A percentile compares a stretch with the other conserved stretches of the same genome.
Conservation (phyloP, 1,140 invertebrate genomes). For the Achatina immaculata region DNA sequence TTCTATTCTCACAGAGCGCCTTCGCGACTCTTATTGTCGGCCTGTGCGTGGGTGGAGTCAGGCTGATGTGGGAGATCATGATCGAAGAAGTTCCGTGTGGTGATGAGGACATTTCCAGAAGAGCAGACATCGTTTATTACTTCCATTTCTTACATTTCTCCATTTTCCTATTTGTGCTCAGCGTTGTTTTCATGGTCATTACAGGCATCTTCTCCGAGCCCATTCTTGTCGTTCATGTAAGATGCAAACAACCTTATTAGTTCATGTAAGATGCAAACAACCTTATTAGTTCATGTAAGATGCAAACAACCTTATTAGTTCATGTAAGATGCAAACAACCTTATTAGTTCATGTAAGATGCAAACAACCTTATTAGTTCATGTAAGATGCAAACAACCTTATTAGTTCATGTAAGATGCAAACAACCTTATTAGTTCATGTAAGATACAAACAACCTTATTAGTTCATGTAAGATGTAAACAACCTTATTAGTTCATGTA, state of each 20-base stretch:
- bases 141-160: constrained; percentile 52
- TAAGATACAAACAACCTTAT: too few species aligned
- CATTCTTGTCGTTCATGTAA: constrained; percentile 81
- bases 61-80: neutral
- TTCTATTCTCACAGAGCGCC: constrained; percentile 3
- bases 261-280: neutral
- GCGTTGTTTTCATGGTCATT: constrained; percentile 82
- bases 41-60: neutral
- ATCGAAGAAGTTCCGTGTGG: neutral
- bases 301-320: neutral
- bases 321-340: neutral
- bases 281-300: neutral
- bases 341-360: neutral
- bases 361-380: neutral
- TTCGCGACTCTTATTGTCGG: constrained; percentile 1
- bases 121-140: constrained; percentile 48
- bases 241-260: constrained; percentile 72
- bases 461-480: too few species aligned
- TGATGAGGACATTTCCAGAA: neutral
- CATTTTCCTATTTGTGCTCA: constrained; percentile 71
- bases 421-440: too few species aligned
- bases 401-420: neutral
- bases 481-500: too few species aligned
- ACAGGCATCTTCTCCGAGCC: constrained; percentile 76
- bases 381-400: neutral